Percentiles rank a stretch among this genome's conserved stretches.
Conservation (phyloP, 2,797 vertebrate genomes). For the Karalla daura region DNA sequence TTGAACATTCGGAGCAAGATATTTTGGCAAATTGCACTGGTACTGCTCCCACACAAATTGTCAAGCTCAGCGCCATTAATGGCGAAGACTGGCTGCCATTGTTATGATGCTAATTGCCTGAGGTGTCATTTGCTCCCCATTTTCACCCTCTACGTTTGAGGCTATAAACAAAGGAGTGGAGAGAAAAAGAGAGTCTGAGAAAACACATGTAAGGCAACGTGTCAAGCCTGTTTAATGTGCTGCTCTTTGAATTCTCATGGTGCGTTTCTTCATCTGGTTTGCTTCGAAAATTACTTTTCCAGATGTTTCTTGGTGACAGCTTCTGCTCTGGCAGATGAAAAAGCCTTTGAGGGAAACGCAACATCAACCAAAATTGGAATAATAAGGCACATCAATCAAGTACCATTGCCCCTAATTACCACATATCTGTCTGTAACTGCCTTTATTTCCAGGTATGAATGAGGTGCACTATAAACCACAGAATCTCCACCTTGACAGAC, state of each 20-base stretch:
- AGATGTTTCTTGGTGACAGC: constrained; percentile 23
- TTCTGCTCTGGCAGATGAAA: constrained; percentile 24
- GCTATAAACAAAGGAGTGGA: constrained; percentile 36
- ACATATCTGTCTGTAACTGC: constrained; percentile 5
- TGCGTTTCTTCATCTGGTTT: constrained; percentile 5
- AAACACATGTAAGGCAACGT: constrained; percentile 40
- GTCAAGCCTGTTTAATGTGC: constrained; percentile 19
- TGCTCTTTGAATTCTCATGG: constrained; percentile 8
- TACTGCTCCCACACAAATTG: constrained; percentile 67
- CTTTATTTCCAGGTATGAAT: constrained; percentile 18
- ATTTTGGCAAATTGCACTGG: constrained; percentile 66
- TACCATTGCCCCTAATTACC: constrained; percentile 20
- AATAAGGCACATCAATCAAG: constrained; percentile 25
- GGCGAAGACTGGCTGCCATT: constrained; percentile 66
- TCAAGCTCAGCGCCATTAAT: constrained; percentile 58
- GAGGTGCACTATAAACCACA: neutral
- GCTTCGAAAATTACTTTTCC: constrained; percentile 12
- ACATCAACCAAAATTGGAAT: constrained; percentile 30
- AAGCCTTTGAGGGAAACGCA: constrained; percentile 6
- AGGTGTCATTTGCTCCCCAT: constrained; percentile 58
- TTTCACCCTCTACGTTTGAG: constrained; percentile 35
- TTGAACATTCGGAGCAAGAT: constrained; percentile 60
- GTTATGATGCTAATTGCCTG: constrained; percentile 63
- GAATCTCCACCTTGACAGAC: constrained; percentile 9
- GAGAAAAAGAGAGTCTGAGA: constrained; percentile 5